These are phyloP conservation scores for Halotydeus destructor DNA, from an alignment of 1,140 invertebrate species.

Conservation along the genomic window DNA sequence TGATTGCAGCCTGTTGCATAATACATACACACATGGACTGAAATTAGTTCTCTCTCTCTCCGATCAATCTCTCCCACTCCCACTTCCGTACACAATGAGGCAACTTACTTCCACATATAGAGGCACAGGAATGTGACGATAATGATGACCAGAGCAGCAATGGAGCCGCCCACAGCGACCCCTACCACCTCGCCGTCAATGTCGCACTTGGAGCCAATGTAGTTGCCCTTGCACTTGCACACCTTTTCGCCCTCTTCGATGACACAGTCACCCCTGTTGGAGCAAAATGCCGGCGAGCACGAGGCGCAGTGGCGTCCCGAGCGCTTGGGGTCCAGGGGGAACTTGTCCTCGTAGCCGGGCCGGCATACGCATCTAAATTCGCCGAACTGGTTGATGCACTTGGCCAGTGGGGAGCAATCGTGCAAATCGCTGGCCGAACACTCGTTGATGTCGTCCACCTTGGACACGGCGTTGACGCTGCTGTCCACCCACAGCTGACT, in stretches of 20 bases:
- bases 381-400: slow-evolving; percentile 72
- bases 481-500: slow-evolving; percentile 60
- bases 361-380: slow-evolving; percentile 65
- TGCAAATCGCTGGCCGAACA: slow-evolving; percentile 61
- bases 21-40: too few relatives aligned
- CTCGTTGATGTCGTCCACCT: slow-evolving; percentile 64
- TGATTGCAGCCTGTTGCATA: too few relatives aligned
- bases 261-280: slow-evolving; percentile 50
- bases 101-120: slow-evolving; percentile 61
- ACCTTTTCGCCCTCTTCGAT: slow-evolving; percentile 47
- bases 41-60: slow-evolving; percentile 4
- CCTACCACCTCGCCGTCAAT: slow-evolving; percentile 74
- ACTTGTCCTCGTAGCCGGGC: slow-evolving; percentile 38
- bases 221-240: slow-evolving; percentile 42
- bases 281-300: slow-evolving; percentile 52
- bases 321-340: slow-evolving; percentile 35
- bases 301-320: slow-evolving; percentile 45
- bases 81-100: neutral
- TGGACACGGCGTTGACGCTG: slow-evolving; percentile 46
- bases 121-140: slow-evolving; percentile 60
- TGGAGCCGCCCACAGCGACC: slow-evolving; percentile 65
- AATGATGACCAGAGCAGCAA: slow-evolving; percentile 67
- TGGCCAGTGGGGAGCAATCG: slow-evolving; percentile 63
- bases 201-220: slow-evolving; percentile 61
- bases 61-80: neutral